These are phyloP conservation scores for Coleophora flavipennella DNA, from an alignment of 2,888 invertebrate genomes.

Conservation along the genomic window DNA sequence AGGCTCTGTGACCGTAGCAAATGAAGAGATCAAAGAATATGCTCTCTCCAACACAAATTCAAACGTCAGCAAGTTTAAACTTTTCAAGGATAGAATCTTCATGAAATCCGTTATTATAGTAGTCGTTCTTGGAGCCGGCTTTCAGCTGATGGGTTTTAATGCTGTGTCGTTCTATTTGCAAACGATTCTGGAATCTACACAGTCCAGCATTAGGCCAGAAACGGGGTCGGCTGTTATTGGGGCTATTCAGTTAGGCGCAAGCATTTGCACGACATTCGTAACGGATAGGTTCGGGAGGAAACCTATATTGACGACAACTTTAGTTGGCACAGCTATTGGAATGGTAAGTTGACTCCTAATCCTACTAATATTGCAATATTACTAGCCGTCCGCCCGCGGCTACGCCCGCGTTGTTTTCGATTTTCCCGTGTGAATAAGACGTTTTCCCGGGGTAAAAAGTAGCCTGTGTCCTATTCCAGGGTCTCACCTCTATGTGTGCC, in stretches of 20 bases:
- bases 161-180: slow-evolving; percentile 22
- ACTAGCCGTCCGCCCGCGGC: too few species aligned
- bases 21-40: slow-evolving; percentile 41
- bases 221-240: slow-evolving; percentile 23
- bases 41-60: slow-evolving; percentile 9
- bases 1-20: slow-evolving; percentile 32
- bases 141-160: slow-evolving; percentile 18
- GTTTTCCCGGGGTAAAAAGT: too few species aligned
- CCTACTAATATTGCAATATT: too few species aligned
- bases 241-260: slow-evolving; percentile 19
- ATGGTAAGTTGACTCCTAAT: slow-evolving; percentile 34
- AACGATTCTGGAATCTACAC: slow-evolving; percentile 22
- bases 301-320: slow-evolving; percentile 24
- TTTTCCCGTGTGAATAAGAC: too few species aligned
- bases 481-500: too few species aligned
- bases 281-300: slow-evolving; percentile 30
- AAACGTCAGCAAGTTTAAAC: slow-evolving; percentile 12
- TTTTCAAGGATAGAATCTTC: slow-evolving; percentile 17
- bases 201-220: slow-evolving; percentile 20
- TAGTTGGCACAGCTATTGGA: slow-evolving; percentile 27
- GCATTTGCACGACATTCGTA: slow-evolving; percentile 17
- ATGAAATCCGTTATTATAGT: slow-evolving; percentile 14
- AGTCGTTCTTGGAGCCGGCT: slow-evolving; percentile 10
- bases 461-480: too few species aligned
- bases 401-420: too few species aligned